Base-by-base conservation (phyloP, 1,140 invertebrate species). In the Pantala flavescens region DNA sequence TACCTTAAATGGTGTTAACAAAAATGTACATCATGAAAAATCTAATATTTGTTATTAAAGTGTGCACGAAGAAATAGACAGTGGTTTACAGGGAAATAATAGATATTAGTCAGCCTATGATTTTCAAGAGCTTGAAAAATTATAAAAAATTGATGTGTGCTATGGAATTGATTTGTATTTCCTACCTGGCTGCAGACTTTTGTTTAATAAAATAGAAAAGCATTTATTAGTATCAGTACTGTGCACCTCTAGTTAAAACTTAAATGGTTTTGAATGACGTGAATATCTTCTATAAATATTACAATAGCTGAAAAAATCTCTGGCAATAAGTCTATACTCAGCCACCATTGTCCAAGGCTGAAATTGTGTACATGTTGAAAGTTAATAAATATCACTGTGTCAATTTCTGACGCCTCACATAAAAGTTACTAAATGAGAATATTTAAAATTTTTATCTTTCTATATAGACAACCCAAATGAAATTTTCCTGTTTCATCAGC, bases 371-470 rank as follows among this genome's bases (percentile, higher is more conserved):
- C 71, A 72, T 72, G 71, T 72, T 72, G 24, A 72, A 28, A 72
- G 42, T 72, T 72, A 72, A 72, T 72, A 72, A 72, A 72, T 72
- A 72, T 72, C 71, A 72, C 71, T 72, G 71, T 72, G 42, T 72
- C 42, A 72, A 72, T 28, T 72, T 72, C 49, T 63, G 49, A 63
- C 49, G 49, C 49, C 12, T 63, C 14, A 63, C 49, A 63, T 63
- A 63, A 63, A 63, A 63, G 28, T 63, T 63, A 63, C 49, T 63
- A 21, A 63, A 19, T 63, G 49, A 63, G n/a, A n/a, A n/a, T n/a
- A n/a, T n/a, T n/a, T n/a, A n/a, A 21, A 3, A 63, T 63, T 63
- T 63, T 5, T 63, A 14, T 63, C n/a, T 7, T 63, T 36, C 28
- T 36, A 36, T 2, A 36, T 5, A 36, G 28, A 9, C 9, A 9